phyloP scores from a whole-genome alignment of 2,797 vertebrate genomes.

The Pelochelys cantorii region DNA sequence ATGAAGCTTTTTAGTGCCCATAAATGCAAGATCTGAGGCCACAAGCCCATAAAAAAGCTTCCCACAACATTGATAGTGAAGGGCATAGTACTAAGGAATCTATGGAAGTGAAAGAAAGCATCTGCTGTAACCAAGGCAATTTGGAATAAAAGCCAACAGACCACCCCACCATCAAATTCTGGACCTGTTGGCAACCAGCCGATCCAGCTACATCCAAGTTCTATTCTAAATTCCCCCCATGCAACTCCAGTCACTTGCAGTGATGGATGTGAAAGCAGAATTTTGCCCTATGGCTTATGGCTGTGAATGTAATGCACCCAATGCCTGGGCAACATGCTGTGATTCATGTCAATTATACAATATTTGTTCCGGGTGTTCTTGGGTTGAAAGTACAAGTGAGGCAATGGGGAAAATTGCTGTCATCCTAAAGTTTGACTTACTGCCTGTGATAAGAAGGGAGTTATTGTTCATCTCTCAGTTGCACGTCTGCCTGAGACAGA shows the following conservation, averaged over 20 bases:
- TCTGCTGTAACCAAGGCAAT: accelerated
- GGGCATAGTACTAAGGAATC: constrained; percentile 8
- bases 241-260: not conserved
- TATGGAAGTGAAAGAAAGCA: not conserved
- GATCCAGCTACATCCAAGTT: not conserved
- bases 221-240: not conserved
- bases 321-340: not conserved
- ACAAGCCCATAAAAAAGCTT: not conserved
- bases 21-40: constrained; percentile 6
- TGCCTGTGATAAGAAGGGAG: accelerated
- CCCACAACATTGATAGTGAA: not conserved
- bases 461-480: not conserved
- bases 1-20: constrained; percentile 13
- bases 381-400: not conserved
- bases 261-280: not conserved
- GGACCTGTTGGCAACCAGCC: not conserved
- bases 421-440: too few relatives aligned
- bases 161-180: accelerated
- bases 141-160: constrained; percentile 2
- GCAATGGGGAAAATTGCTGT: not conserved
- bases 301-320: not conserved
- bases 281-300: not conserved
- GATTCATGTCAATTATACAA: not conserved
- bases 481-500: not conserved
- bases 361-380: accelerated